Evolutionary conservation across 2,888 invertebrate species (phyloP), one percentile per base, ranked within the genome.

Genomic region (Cordilura impudica): DNA sequence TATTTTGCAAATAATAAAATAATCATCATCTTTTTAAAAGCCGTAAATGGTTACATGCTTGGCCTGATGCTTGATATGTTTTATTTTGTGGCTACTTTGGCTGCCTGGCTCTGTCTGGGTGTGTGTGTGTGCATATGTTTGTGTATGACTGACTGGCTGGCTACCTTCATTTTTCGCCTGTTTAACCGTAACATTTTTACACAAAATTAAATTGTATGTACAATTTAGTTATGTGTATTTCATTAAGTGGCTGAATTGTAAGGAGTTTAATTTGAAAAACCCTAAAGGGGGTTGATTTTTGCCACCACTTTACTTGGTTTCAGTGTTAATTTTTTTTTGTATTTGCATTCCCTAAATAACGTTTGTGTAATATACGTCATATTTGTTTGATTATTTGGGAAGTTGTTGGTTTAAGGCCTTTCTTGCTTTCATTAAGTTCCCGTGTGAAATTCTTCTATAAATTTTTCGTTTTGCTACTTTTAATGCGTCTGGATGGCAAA

Each of bases 221-320:
- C 31, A 47, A 56, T 54, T 73, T 56, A 7, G 19, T 53, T 56
- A 45, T 61, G 23, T 43, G 53, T 43, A 49, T 58, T 73, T 43
- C 21, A 45, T 53, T 74, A 61, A 74, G 67, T 67, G 61, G 54
- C 61, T 66, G 51, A 66, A 29, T 66, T 8, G 10, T 23, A 72
- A 31, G 58, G 23, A 54, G 61, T 63, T 21, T 10, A 54, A 63
- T 66, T 60, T 77, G 53, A 23, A 75, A 70, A 26, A 51, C 45
- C 58, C 51, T 70, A 60, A 78, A 74, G 65, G 60, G 78, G 78
- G 78, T 70, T 73, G 73, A 73, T 78, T 78, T 78, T 78, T 78
- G 78, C 78, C 73, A 78, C 78, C 78, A 74, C 78, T 78, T 78
- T n/a, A n/a, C n/a, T n/a, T 73, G 54, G 66, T 39, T 12, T 66